Evolutionary conservation across 1,140 invertebrate genomes (phyloP).

Genomic region (Druon quercuslanigerum): DNA sequence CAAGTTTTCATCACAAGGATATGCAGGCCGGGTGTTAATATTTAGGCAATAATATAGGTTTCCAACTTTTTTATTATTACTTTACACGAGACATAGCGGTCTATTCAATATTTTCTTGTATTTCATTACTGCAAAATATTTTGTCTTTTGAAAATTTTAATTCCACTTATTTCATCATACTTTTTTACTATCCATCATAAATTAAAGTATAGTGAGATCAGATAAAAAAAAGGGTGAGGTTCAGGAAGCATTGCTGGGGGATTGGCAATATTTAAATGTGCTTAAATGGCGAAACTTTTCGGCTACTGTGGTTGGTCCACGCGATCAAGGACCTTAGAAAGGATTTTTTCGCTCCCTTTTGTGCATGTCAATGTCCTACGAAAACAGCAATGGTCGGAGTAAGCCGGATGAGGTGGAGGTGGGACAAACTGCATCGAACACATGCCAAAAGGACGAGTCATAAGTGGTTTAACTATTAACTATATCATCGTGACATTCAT

Average conservation of each 20-base stretch:
- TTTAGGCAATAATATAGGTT: no score
- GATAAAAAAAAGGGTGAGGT: not conserved
- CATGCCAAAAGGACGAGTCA: conserved; percentile 26
- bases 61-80: not conserved
- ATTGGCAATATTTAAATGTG: not conserved
- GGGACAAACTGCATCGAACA: conserved; percentile 22
- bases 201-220: no score
- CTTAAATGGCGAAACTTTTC: not conserved
- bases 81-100: no score
- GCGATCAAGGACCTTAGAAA: conserved; percentile 38
- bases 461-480: conserved; percentile 11
- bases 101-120: no score
- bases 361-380: conserved; percentile 41
- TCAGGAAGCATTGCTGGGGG: not conserved
- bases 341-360: conserved; percentile 13
- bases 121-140: no score
- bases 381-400: conserved; percentile 4
- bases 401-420: not conserved
- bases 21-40: no score
- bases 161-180: no score
- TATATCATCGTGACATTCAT: conserved; percentile 1
- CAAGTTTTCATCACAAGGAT: no score
- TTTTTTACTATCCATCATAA: no score
- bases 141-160: no score
- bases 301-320: not conserved